phyloP scores from a whole-genome alignment of 2,113 vertebrate genomes.

The Peromyscus leucopus region DNA sequence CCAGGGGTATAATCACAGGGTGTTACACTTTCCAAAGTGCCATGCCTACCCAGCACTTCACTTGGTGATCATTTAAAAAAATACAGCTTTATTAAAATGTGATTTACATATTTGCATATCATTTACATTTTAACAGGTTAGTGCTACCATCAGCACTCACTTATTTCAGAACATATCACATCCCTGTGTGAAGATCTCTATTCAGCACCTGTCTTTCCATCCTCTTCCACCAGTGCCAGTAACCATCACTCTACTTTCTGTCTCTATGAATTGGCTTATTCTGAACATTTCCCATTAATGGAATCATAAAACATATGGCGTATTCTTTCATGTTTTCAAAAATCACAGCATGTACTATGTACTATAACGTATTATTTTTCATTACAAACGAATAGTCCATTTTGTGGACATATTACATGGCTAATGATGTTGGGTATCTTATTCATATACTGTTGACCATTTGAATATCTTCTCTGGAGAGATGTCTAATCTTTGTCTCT shows the following conservation, averaged over 20 bases:
- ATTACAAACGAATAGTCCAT: constrained; percentile 34
- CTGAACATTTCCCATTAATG: not conserved
- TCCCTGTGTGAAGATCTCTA: not conserved
- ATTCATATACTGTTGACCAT: not conserved
- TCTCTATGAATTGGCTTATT: constrained; percentile 40
- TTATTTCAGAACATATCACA: constrained; percentile 46
- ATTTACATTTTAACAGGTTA: constrained; percentile 33
- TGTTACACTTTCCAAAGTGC: constrained; percentile 33
- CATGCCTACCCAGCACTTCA: constrained; percentile 58
- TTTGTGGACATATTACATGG: not conserved
- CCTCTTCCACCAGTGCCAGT: not conserved
- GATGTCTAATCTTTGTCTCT: not conserved
- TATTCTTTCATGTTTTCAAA: constrained; percentile 35
- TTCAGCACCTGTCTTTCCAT: not conserved
- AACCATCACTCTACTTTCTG: not conserved
- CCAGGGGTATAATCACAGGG: constrained; percentile 69
- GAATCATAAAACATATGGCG: not conserved
- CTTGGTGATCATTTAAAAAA: constrained; percentile 24
- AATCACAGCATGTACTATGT: not conserved
- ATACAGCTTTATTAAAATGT: constrained; percentile 37
- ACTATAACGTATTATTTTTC: not conserved
- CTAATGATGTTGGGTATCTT: not conserved
- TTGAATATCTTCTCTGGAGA: not conserved
- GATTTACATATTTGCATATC: constrained; percentile 47
- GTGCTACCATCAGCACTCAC: not conserved